Evolutionary conservation across 2,888 invertebrate species (phyloP), one percentile per base, ranked within the genome.

Genomic region (Rutpela maculata): DNA sequence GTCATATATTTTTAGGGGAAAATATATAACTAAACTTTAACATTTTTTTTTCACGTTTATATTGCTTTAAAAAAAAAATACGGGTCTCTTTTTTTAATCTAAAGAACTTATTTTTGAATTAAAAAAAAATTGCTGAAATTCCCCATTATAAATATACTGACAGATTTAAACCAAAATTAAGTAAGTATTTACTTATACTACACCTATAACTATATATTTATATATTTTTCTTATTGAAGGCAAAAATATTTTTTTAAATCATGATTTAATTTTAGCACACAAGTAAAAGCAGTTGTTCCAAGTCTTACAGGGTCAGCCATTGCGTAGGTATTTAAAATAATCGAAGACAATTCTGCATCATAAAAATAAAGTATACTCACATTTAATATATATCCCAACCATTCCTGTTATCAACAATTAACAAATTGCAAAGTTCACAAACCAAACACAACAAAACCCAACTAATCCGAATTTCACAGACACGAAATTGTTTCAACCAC

Each of bases 381-480:
- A 43, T 43, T 43, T 43, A 10, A 43, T 15, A 38, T 26, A 4
- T 4, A 4, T 4, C 6, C 26, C 26, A 38, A 38, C 11, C 38
- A 38, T 9, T 38, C 38, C 6, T 38, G 3, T 38, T 38, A 43
- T 43, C 12, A 12, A 12, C 38, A 38, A 7, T 11, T 11, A 38
- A 38, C 43, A 43, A 38, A 43, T 12, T 31, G 35, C 31, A 31
- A 43, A 35, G 43, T 65, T 12, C 65, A 19, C 6, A 10, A 43
- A 65, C 43, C 18, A 18, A 65, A n/a, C 12, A 19, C 43, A 43
- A 38, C 43, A 65, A 38, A 65, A 18, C 18, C 1, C 11, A 38
- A 43, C 17, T 62, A 62, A 35, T 35, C 62, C 62, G 1, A 31
- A 62, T 43, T 38, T 65, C 43, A 31, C 10, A 56, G 35, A 57